Percentiles rank a stretch among this genome's conserved stretches.
These are phyloP conservation scores for Mylabris sibirica DNA, from an alignment of 2,888 invertebrate genomes.

Conservation along the genomic window DNA sequence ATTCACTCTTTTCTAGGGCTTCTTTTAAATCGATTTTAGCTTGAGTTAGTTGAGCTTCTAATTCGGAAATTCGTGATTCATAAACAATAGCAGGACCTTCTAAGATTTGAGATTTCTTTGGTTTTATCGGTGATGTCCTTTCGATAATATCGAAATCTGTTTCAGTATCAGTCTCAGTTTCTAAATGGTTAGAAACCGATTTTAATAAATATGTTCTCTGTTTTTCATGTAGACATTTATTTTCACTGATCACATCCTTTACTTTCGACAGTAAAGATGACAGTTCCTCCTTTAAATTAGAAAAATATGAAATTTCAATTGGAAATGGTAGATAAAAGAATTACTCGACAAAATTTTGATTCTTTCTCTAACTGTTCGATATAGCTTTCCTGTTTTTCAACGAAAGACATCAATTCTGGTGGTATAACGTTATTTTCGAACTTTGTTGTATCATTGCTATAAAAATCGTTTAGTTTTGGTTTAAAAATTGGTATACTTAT, in stretches of 20 bases:
- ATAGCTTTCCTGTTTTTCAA: conserved; percentile 86
- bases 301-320: conserved; percentile 1
- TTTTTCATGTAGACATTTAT: conserved; percentile 80
- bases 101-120: conserved; percentile 55
- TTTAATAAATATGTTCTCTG: conserved; percentile 75
- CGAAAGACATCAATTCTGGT: conserved; percentile 80
- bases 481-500: too few relatives aligned
- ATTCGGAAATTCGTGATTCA: conserved; percentile 83
- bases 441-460: conserved; percentile 43
- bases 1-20: conserved; percentile 71
- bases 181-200: conserved; percentile 70
- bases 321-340: conserved; percentile 39
- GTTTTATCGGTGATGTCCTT: conserved; percentile 48
- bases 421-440: conserved; percentile 57
- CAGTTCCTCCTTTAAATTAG: conserved; percentile 70
- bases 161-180: conserved; percentile 62
- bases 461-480: conserved; percentile 11
- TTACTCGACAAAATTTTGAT: conserved; percentile 81
- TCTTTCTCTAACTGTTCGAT: conserved; percentile 87
- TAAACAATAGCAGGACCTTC: conserved; percentile 84
- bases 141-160: conserved; percentile 49
- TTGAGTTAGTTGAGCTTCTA: conserved; percentile 84
- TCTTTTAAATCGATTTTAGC: conserved; percentile 79
- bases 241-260: conserved; percentile 85
- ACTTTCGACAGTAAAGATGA: conserved; percentile 81